Evolutionary conservation across 53 echinoderm and acorn worm genomes (phyloP).

Genomic region (Patiria pectinifera): DNA sequence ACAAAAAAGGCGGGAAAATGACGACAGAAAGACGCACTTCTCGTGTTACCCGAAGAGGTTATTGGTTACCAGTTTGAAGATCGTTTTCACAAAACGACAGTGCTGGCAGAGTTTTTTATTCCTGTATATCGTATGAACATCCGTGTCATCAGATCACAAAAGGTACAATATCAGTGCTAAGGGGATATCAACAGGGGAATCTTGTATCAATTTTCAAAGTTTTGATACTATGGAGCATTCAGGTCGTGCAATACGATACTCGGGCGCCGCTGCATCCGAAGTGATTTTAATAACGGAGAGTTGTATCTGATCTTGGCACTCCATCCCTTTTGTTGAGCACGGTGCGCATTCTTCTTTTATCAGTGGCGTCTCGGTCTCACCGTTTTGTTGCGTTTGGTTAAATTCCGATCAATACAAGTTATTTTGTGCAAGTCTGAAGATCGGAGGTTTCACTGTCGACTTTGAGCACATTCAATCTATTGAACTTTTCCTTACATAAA

Average conservation of each 20-base stretch:
- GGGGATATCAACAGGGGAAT: background rate
- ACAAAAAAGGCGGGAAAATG: background rate
- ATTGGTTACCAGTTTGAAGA: background rate
- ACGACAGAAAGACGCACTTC: background rate
- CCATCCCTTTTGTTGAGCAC: background rate
- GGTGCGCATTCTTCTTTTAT: no score
- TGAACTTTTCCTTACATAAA: no score
- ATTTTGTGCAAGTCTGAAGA: no score
- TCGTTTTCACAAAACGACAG: background rate
- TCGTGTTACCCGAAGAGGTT: background rate
- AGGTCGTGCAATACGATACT: background rate
- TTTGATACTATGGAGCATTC: background rate
- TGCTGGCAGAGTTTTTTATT: no score
- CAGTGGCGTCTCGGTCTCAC: no score
- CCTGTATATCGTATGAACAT: background rate
- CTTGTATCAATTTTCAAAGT: background rate
- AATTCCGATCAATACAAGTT: no score
- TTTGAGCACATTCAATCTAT: no score
- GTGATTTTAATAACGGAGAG: background rate
- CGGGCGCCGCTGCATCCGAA: background rate
- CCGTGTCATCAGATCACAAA: background rate
- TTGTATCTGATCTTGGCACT: background rate
- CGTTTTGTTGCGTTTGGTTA: no score
- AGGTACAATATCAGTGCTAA: background rate
- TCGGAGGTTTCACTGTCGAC: no score